Evolutionary conservation across 1,140 invertebrate genomes (phyloP), one percentile per base, ranked within the genome.

Genomic region (Drosophila seguyi): DNA sequence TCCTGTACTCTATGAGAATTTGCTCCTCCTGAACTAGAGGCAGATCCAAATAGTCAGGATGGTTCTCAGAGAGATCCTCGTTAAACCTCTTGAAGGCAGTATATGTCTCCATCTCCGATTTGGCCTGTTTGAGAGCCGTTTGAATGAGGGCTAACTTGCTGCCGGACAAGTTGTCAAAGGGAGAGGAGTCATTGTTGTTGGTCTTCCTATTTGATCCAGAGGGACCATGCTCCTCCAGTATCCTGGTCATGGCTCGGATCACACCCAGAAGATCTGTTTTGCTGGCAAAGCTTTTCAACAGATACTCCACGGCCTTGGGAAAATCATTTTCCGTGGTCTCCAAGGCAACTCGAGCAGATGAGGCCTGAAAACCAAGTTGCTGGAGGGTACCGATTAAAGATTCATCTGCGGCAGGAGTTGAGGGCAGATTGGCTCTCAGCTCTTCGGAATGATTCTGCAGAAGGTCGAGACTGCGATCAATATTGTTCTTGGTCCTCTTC

Each of bases 401-500:
- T 36, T 93, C 91, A 68, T 93, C 94, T 4, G 58, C 75, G 0
- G 52, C 4, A 11, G 41, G 42, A 2, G 45, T 29, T 78, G 90
- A 7, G 8, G 84, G 76, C 34, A 91, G 16, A 61, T 68, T 65
- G 3, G 38, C 60, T 11, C 71, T 41, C 25, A 92, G 45, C 6
- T 90, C 91, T 7, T 85, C 76, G 0, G 65, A 53, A 57, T 78
- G 55, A 0, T 39, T 65, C 44, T 88, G 92, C 14, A 93, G 53
- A 4, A 92, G 65, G 6, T 91, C 79, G 18, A 91, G 38, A 20
- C 83, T 88, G 14, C 55, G 56, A 0, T 68, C 36, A 10, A 90
- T 92, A 86, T 95, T 93, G 92, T 97, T 97, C 80, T 96, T 95
- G 14, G 94, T 92, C 74, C 94, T 94, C 75, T 94, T 93, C 16